These are phyloP conservation scores for Malurus splendens DNA, from an alignment of 2,797 vertebrate genomes.

Conservation along the genomic window DNA sequence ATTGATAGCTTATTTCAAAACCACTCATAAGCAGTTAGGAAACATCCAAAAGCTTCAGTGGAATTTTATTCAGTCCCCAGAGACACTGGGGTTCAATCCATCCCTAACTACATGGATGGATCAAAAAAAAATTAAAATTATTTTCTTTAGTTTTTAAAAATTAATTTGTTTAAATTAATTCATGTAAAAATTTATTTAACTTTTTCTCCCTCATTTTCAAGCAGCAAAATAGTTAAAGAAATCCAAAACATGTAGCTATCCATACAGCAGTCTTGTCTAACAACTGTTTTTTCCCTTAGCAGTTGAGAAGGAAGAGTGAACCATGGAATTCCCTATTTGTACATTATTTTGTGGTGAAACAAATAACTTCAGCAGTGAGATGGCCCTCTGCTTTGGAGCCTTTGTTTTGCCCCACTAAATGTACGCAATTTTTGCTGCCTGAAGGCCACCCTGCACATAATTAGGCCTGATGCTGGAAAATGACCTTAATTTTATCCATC, in stretches of 20 bases:
- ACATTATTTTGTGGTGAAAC: neutral
- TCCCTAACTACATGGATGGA: neutral
- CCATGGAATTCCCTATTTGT: neutral
- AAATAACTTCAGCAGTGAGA: neutral
- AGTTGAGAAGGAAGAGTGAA: neutral
- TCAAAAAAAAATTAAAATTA: too few relatives aligned
- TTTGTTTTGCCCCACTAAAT: neutral
- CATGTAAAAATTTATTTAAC: too few relatives aligned
- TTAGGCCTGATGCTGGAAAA: conserved; percentile 29
- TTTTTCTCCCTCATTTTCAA: neutral
- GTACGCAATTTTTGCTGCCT: conserved; percentile 37
- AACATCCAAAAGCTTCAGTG: neutral
- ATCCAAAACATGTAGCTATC: neutral
- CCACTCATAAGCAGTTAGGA: neutral
- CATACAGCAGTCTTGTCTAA: neutral
- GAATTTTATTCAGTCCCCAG: neutral
- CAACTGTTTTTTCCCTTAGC: neutral
- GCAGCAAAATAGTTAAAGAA: neutral
- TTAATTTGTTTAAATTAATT: too few relatives aligned
- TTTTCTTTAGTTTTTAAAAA: too few relatives aligned
- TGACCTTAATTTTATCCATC: conserved; percentile 43
- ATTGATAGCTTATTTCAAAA: neutral
- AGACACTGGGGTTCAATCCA: accelerated
- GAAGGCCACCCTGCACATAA: conserved; percentile 25
- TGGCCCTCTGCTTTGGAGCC: neutral